These are phyloP conservation scores for Microplitis manilae DNA, from an alignment of 2,888 invertebrate genomes.

Conservation along the genomic window DNA sequence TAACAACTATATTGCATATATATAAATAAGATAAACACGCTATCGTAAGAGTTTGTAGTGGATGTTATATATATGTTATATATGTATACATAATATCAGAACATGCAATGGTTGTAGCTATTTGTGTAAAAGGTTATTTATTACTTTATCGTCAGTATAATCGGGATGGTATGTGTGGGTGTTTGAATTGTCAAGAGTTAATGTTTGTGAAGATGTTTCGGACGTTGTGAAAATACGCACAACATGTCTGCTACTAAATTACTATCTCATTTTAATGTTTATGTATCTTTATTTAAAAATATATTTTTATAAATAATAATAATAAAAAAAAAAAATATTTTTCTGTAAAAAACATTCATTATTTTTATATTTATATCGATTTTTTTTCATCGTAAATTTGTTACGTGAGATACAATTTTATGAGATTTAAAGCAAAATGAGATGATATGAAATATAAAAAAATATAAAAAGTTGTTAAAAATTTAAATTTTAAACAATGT, in stretches of 20 bases:
- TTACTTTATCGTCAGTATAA: background rate
- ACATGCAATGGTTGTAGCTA: constrained; percentile 1
- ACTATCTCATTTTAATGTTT: background rate
- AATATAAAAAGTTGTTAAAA: too few relatives aligned
- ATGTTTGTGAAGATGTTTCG: constrained; percentile 1
- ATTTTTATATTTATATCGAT: background rate
- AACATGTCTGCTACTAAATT: background rate
- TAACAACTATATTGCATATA: background rate
- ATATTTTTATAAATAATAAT: background rate
- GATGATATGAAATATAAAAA: too few relatives aligned
- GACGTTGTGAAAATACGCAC: background rate
- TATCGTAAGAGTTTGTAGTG: background rate
- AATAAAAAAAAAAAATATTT: background rate
- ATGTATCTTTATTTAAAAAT: background rate
- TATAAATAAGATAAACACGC: background rate
- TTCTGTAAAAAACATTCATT: background rate
- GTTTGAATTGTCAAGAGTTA: constrained; percentile 1
- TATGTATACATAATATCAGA: background rate
- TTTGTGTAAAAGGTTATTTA: constrained; percentile 1
- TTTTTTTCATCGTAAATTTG: background rate
- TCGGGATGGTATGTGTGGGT: background rate
- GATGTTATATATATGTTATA: background rate
- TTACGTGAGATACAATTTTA: background rate
- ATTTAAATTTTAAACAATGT: too few relatives aligned
- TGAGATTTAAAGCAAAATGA: background rate